Conservation (phyloP, 2,113 vertebrate species). For the Tragelaphus strepsiceros region DNA sequence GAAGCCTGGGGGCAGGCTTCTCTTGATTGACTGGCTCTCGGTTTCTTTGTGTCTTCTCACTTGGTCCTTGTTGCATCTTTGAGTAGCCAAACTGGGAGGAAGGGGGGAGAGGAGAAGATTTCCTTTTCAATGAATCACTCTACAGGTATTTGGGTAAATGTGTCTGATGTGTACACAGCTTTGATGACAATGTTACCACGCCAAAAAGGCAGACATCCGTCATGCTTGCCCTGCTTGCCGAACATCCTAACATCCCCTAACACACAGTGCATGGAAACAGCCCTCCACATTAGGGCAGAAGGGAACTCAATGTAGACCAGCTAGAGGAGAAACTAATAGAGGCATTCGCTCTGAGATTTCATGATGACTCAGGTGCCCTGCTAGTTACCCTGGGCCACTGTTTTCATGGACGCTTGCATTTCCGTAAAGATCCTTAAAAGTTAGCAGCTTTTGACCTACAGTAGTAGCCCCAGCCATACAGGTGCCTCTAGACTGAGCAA, state of each 20-base stretch:
- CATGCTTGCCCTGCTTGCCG: slow-evolving; percentile 67
- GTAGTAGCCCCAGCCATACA: not conserved
- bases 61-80: slow-evolving; percentile 78
- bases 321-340: not conserved
- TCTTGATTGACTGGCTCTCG: slow-evolving; percentile 76
- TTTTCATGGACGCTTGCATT: not conserved
- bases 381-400: slow-evolving; percentile 41
- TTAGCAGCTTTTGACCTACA: not conserved
- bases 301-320: not conserved
- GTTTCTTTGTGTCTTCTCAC: slow-evolving; percentile 77
- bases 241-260: slow-evolving; percentile 40
- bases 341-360: not conserved
- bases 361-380: accelerated
- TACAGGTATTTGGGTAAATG: not conserved
- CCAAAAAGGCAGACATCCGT: slow-evolving; percentile 22
- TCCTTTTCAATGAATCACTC: slow-evolving; percentile 11
- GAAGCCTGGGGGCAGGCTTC: slow-evolving; percentile 77
- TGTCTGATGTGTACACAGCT: slow-evolving; percentile 4
- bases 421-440: not conserved
- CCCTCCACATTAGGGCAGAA: not conserved
- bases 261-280: slow-evolving; percentile 42
- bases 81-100: not conserved
- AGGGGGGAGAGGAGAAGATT: not conserved
- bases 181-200: slow-evolving; percentile 6
- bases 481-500: not conserved